Percentiles rank a stretch among this genome's conserved stretches.
These are phyloP conservation scores for Pantherophis alleghaniensis DNA, from an alignment of 2,797 vertebrate species.

Conservation along the genomic window DNA sequence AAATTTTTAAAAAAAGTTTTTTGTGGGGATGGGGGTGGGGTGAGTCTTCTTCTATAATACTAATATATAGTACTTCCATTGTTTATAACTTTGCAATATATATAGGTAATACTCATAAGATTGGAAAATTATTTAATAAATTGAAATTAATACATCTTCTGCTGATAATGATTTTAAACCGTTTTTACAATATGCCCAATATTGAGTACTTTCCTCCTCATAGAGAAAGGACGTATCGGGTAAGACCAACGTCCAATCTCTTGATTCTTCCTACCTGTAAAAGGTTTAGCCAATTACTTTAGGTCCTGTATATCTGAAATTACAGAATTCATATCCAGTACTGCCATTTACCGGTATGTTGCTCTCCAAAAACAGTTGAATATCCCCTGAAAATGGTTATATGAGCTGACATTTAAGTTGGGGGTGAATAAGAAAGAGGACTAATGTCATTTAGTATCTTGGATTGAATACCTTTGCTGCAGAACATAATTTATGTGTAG, in stretches of 20 bases:
- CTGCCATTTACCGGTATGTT: neutral
- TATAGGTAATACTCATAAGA: neutral
- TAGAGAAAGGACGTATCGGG: no score
- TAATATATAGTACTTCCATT: no score
- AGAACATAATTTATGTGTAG: neutral
- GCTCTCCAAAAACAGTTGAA: neutral
- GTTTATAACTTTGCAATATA: neutral
- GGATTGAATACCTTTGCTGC: neutral
- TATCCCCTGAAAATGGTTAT: neutral
- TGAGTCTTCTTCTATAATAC: neutral
- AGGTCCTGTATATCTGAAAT: neutral
- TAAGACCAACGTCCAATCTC: conserved; percentile 34
- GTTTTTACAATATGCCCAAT: conserved; percentile 52
- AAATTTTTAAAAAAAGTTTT: neutral
- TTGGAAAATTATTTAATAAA: neutral
- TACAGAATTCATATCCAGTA: neutral
- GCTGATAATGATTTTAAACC: neutral
- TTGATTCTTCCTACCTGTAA: neutral
- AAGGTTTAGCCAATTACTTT: neutral
- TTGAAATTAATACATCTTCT: neutral
- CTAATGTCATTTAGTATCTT: neutral
- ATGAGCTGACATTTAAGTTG: conserved; percentile 42
- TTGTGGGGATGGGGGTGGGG: neutral
- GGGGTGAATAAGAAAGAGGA: conserved; percentile 55
- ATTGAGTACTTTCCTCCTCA: conserved; percentile 46